Conservation (phyloP, 2,888 invertebrate genomes). For the Platycnemis pennipes region DNA sequence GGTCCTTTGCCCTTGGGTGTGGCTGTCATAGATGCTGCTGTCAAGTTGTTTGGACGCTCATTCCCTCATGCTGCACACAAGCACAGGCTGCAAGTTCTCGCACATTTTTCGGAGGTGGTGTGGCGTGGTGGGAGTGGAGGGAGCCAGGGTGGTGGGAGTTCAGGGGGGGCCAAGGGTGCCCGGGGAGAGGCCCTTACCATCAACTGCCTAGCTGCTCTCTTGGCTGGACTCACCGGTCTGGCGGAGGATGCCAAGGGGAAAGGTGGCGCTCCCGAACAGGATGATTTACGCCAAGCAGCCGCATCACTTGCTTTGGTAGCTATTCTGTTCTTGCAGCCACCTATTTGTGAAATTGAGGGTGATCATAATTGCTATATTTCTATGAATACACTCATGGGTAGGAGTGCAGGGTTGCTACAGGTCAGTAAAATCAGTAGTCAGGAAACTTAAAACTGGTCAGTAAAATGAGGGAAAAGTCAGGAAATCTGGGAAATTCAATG, state of each 20-base stretch:
- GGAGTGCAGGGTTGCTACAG: too few species aligned
- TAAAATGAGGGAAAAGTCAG: too few species aligned
- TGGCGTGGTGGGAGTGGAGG: slow-evolving; percentile 50
- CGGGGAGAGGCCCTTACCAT: slow-evolving; percentile 97
- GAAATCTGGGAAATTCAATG: too few species aligned
- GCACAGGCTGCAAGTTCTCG: slow-evolving; percentile 97
- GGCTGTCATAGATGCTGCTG: slow-evolving; percentile 97
- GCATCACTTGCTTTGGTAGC: slow-evolving; percentile 89
- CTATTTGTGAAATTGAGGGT: too few species aligned
- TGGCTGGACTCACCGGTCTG: slow-evolving; percentile 93
- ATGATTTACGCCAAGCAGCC: slow-evolving; percentile 93
- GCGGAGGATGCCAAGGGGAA: slow-evolving; percentile 89
- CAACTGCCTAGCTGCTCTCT: slow-evolving; percentile 96
- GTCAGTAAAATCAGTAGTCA: too few species aligned
- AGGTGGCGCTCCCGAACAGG: slow-evolving; percentile 87
- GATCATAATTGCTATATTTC: too few species aligned
- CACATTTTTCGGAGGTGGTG: slow-evolving; percentile 91
- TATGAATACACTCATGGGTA: too few species aligned
- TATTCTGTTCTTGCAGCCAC: not conserved
- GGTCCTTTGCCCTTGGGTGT: slow-evolving; percentile 96
- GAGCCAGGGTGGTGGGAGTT: slow-evolving; percentile 44
- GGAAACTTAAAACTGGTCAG: too few species aligned
- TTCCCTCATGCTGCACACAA: slow-evolving; percentile 97
- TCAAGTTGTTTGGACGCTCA: slow-evolving; percentile 94
- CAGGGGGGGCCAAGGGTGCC: slow-evolving; percentile 87